Base-by-base conservation (phyloP, 2,113 vertebrate species). In the Physeter macrocephalus region DNA sequence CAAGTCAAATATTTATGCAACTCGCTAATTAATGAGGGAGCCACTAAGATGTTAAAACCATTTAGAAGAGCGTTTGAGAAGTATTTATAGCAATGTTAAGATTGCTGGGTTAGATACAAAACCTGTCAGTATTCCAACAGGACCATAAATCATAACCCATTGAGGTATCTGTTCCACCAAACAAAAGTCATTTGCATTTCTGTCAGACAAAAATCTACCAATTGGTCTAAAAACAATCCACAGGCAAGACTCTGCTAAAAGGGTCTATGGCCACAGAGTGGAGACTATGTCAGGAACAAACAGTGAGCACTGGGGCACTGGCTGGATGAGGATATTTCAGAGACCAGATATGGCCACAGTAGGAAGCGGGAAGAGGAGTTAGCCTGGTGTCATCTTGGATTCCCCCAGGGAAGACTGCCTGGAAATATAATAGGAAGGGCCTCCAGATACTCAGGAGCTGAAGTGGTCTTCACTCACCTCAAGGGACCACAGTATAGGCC, bases 1-100 rank as follows among this genome's bases (percentile, higher is more conserved):
- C n/a, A 52, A 8, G 21, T 67, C 36, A 87, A 86, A 96, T 43
- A 62, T 88, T 88, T 71, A 90, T 80, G 88, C 23, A 80, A 84
- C 49, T 93, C 2, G 0, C 57, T 89, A 52, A 71, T 57, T 82
- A 94, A 71, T 74, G 69, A 92, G 29, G 27, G 64, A 93, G 31
- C 62, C 27, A 36, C n/a, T 64, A 95, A 64, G 59, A 41, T 75
- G 62, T 57, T 96, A 88, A 74, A 88, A 61, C 46, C 54, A 61
- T 74, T 29, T 46, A 62, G 86, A 74, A 74, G 54, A 87, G 14
- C 57, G 59, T 72, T 95, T 83, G 75, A 74, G 57, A 92, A 75
- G 39, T 59, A 49, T 69, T 74, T 89, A 59, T 29, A 43, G 31
- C 46, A 82, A 49, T 75, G 14, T 82, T 77, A 80, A 84, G 64